Percentiles rank a stretch among this genome's conserved stretches.
Evolutionary conservation across 1,140 invertebrate genomes (phyloP).

Genomic region (Aphelenchoides fujianensis): DNA sequence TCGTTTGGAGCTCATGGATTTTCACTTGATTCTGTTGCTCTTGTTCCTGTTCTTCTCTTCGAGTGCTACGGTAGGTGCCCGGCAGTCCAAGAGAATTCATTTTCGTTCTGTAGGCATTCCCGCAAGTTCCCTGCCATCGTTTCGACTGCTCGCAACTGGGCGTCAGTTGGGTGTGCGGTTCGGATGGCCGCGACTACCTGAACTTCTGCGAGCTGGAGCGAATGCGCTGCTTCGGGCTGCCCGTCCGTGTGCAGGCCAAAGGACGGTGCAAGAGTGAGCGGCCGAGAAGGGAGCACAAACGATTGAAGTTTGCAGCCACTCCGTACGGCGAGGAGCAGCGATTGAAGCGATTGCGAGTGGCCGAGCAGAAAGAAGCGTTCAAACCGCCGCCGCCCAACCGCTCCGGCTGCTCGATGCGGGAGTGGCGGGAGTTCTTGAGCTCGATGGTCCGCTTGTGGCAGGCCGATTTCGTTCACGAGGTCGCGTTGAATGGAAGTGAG

Average conservation of each 20-base stretch:
- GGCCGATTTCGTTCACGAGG: too few species aligned
- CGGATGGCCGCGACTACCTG: background rate
- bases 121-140: background rate
- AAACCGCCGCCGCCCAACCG: background rate
- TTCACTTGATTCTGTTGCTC: too few species aligned
- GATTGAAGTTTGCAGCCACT: background rate
- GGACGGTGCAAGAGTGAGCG: slow-evolving; percentile 1
- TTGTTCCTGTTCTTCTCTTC: too few species aligned
- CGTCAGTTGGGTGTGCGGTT: slow-evolving; percentile 3
- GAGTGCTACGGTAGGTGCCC: too few species aligned
- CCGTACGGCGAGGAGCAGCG: background rate
- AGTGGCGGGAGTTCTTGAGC: background rate
- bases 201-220: slow-evolving; percentile 16
- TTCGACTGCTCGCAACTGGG: slow-evolving; percentile 9
- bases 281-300: background rate
- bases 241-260: background rate
- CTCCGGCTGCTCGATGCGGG: background rate
- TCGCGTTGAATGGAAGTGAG: too few species aligned
- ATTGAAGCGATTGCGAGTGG: background rate
- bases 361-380: background rate
- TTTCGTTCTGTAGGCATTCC: background rate
- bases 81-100: too few species aligned
- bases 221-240: slow-evolving; percentile 16
- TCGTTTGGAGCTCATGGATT: too few species aligned
- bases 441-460: background rate